phyloP scores from a whole-genome alignment of 2,888 invertebrate genomes.

The Tinea pellionella region DNA sequence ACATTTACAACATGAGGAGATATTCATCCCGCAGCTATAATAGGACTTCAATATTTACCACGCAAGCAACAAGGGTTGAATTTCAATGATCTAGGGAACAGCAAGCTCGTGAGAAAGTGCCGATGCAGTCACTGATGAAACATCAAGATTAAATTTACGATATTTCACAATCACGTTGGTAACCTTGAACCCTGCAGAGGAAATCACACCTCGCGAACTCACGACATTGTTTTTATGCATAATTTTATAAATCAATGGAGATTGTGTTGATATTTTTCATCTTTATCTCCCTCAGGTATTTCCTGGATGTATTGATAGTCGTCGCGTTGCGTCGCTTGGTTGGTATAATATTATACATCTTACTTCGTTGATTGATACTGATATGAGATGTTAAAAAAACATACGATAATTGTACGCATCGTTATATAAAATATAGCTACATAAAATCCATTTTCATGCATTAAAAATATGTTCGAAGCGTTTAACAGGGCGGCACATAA shows the following conservation, averaged over 20 bases:
- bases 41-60: background rate
- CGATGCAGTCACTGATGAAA: constrained; percentile 42
- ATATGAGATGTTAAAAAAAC: background rate
- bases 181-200: constrained; percentile 58
- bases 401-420: background rate
- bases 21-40: background rate
- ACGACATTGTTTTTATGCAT: constrained; percentile 8
- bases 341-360: background rate
- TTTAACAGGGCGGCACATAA: background rate
- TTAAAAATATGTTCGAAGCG: background rate
- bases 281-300: background rate
- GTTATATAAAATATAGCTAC: background rate
- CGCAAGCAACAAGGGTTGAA: constrained; percentile 1
- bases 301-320: background rate
- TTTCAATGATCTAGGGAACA: background rate
- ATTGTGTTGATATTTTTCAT: background rate
- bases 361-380: background rate
- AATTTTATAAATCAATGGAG: background rate
- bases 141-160: constrained; percentile 57
- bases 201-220: constrained; percentile 38
- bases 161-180: constrained; percentile 58
- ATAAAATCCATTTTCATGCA: background rate
- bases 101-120: constrained; percentile 44
- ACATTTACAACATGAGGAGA: constrained; percentile 26
- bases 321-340: too few relatives aligned